Evolutionary conservation across 2,888 invertebrate genomes (phyloP), one percentile per base, ranked within the genome.

Genomic region (Drosophila rellima): DNA sequence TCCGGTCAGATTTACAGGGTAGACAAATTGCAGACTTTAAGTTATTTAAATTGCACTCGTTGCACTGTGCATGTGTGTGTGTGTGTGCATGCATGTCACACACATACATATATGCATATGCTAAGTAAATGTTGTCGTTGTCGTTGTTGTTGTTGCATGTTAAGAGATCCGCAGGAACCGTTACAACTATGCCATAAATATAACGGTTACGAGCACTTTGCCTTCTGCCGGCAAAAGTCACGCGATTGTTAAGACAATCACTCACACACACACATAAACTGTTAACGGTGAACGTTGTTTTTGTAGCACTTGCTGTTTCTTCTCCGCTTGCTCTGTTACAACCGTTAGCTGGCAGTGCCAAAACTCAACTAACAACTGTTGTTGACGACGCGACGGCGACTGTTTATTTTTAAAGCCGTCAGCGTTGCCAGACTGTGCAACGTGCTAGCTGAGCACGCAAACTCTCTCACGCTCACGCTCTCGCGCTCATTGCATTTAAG

Each of bases 241-340:
- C 80, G 82, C 87, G 77, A 89, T 81, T 74, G 55, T 62, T 61
- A 57, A 79, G 75, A 82, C 75, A 70, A 73, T 44, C 62, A 67
- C 60, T 47, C 37, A 37, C 57, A 57, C 39, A 63, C 60, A 62
- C 59, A 54, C 47, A 48, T 55, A 60, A 33, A 62, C 60, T 48
- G 70, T 78, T 70, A 63, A 11, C 40, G 40, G 20, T 62, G 15
- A 61, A 42, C 26, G 42, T 11, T 11, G 62, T 48, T 55, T 33
- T 61, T 20, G 20, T 11, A 15, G 7, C 8, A 23, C 55, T 35
- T 39, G 55, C 13, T 10, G 18, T 39, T 3, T 7, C 18, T 4
- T 10, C 8, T 10, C 23, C 23, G 23, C 7, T 1, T 10, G 5
- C 10, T 29, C n/a, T 2, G 4, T 7, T 18, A 48, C 39, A 39